Evolutionary conservation across 2,888 invertebrate genomes (phyloP).

Genomic region (Mimas tiliae): DNA sequence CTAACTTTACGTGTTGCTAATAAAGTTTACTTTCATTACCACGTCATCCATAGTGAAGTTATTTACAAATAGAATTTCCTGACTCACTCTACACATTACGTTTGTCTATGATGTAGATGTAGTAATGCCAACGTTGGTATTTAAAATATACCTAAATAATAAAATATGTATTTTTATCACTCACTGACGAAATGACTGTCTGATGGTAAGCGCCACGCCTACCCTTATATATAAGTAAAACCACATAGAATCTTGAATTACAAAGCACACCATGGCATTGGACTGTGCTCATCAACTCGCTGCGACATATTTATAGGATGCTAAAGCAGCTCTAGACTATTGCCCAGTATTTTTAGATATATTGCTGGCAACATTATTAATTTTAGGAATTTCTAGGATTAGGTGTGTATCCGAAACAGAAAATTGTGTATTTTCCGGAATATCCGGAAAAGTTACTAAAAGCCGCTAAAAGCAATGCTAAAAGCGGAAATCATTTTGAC

Average conservation of each 20-base stretch:
- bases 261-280: too few species aligned
- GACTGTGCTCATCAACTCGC: too few species aligned
- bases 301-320: too few species aligned
- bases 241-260: too few species aligned
- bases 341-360: background rate
- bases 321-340: too few species aligned
- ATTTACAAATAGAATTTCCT: slow-evolving; percentile 27
- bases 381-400: background rate
- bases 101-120: slow-evolving; percentile 36
- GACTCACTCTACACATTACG: slow-evolving; percentile 30
- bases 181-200: too few species aligned
- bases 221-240: too few species aligned
- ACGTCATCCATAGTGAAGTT: slow-evolving; percentile 32
- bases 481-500: slow-evolving; percentile 50
- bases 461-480: background rate
- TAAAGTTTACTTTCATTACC: slow-evolving; percentile 28
- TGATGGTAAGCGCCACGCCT: too few species aligned
- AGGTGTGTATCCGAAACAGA: slow-evolving; percentile 1
- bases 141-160: too few species aligned
- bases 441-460: slow-evolving; percentile 33
- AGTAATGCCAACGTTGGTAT: slow-evolving; percentile 25
- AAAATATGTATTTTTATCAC: too few species aligned
- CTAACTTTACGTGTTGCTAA: background rate
- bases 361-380: background rate
- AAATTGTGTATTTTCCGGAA: slow-evolving; percentile 34